Evolutionary conservation across 2,113 vertebrate species (phyloP).

Genomic region (Elachura formosa): DNA sequence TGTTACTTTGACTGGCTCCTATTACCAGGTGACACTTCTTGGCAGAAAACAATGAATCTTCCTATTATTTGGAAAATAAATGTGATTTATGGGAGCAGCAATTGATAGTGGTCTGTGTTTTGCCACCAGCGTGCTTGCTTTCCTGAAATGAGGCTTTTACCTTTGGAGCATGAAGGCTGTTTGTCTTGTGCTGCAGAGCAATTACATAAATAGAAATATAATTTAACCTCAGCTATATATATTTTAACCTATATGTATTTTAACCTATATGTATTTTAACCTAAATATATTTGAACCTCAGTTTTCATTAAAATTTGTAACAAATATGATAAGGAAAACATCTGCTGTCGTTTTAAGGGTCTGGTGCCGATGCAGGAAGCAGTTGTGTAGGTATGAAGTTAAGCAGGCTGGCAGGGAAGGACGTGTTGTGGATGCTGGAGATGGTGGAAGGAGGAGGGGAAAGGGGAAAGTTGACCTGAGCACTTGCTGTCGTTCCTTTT

Average conservation of each 20-base stretch:
- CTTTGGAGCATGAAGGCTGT: neutral
- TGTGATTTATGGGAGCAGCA: neutral
- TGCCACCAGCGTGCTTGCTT: neutral
- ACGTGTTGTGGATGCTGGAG: neutral
- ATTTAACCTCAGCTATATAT: no score
- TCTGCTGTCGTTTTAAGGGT: neutral
- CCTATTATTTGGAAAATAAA: conserved; percentile 24
- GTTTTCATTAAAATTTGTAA: neutral
- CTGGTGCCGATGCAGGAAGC: neutral
- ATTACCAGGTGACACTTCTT: conserved; percentile 10
- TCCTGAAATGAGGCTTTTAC: neutral
- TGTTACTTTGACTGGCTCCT: conserved; percentile 37
- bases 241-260: neutral
- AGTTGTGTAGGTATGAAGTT: neutral
- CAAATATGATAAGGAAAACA: neutral
- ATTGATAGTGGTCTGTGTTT: neutral
- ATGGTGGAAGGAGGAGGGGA: neutral
- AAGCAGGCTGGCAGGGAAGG: neutral
- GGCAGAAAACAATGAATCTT: conserved; percentile 29
- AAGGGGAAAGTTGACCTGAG: neutral
- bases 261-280: no score
- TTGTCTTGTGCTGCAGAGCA: neutral
- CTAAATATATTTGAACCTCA: neutral
- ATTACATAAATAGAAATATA: no score
- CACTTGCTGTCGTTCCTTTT: neutral